phyloP scores from a whole-genome alignment of 2,113 vertebrate species.

The Ivindomyrus marchei region DNA sequence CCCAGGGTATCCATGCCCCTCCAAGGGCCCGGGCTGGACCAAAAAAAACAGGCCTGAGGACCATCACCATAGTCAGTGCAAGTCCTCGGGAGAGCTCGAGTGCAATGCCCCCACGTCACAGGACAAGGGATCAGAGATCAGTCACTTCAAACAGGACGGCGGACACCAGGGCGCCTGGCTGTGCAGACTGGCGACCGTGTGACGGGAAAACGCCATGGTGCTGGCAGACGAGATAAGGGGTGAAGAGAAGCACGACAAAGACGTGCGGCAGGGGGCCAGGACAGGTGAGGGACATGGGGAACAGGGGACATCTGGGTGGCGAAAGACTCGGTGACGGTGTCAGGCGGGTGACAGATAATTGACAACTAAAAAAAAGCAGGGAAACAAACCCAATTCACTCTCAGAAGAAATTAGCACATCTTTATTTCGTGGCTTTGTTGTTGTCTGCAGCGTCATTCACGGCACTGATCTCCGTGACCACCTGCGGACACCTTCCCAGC shows the following conservation, averaged over 20 bases:
- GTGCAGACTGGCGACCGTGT: slow-evolving; percentile 35
- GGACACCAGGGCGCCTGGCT: slow-evolving; percentile 55
- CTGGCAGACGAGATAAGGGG: not conserved
- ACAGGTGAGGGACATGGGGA: not conserved
- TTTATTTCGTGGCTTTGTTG: slow-evolving; percentile 36
- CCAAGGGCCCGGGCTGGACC: not conserved
- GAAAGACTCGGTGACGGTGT: not conserved
- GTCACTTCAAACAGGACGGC: slow-evolving; percentile 53
- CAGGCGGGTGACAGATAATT: not conserved
- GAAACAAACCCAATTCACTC: slow-evolving; percentile 31
- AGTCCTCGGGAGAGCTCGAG: not conserved
- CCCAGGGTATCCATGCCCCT: not conserved
- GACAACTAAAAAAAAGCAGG: not conserved
- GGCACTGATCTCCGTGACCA: slow-evolving; percentile 31
- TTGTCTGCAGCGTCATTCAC: slow-evolving; percentile 32
- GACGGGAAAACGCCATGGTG: slow-evolving; percentile 26
- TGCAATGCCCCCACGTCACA: slow-evolving; percentile 14
- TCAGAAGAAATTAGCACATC: slow-evolving; percentile 33
- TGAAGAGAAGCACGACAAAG: not conserved
- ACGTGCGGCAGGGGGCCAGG: not conserved
- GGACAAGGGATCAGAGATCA: slow-evolving; percentile 58
- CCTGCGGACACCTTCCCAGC: not conserved
- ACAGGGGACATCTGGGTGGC: not conserved
- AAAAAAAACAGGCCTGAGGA: not conserved
- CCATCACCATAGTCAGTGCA: not conserved